Evolutionary conservation across 2,797 vertebrate genomes (phyloP).

Genomic region (Ateles fusciceps): DNA sequence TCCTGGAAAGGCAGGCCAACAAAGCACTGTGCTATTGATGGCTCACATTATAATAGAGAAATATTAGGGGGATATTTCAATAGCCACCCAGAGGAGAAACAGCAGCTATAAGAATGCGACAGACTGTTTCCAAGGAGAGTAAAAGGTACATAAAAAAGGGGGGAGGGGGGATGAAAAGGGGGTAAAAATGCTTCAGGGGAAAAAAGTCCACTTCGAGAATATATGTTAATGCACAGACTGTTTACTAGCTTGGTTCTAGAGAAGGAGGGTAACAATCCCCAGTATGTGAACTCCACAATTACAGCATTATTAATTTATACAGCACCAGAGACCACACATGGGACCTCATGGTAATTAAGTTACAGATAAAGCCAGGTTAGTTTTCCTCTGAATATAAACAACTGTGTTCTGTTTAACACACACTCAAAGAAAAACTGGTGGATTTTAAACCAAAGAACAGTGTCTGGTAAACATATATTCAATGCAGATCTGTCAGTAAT

Average conservation of each 20-base stretch:
- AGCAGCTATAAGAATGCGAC: constrained; percentile 49
- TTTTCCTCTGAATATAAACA: constrained; percentile 41
- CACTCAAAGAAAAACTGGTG: background rate
- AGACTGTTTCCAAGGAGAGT: constrained; percentile 52
- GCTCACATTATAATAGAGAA: constrained; percentile 61
- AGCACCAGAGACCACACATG: background rate
- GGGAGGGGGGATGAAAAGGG: background rate
- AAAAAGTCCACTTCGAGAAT: constrained; percentile 16
- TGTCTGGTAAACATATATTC: background rate
- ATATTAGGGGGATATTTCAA: constrained; percentile 65
- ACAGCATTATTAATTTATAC: constrained; percentile 52
- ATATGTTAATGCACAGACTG: background rate
- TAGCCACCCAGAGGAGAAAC: constrained; percentile 68
- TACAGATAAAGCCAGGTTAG: constrained; percentile 25
- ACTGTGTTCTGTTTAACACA: constrained; percentile 14
- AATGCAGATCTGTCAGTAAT: background rate
- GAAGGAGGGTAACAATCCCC: background rate
- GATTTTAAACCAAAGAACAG: constrained; percentile 14
- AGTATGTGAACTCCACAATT: background rate
- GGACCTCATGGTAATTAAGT: constrained; percentile 51
- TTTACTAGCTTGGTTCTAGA: background rate
- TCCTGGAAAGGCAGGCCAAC: constrained; percentile 50
- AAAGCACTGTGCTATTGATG: constrained; percentile 44
- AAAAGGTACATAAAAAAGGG: background rate
- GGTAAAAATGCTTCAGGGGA: background rate